Conservation (phyloP, 2,888 invertebrate genomes). For the Petrophora chlorosata region DNA sequence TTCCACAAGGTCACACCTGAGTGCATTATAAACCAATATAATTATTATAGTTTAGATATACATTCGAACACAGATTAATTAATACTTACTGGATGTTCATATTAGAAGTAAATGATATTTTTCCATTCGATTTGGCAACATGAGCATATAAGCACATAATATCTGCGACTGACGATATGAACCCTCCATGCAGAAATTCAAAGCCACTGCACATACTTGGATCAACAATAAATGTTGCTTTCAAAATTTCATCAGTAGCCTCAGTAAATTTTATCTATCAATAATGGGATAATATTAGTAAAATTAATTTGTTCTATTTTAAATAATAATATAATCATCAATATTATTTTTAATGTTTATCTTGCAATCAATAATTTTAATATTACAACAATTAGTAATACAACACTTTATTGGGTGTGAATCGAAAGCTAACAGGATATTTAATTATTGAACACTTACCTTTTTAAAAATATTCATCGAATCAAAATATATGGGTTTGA, state of each 20-base stretch:
- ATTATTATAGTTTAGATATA: too few relatives aligned
- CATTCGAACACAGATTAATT: neutral
- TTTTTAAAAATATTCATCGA: conserved; percentile 43
- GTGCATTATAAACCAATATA: too few relatives aligned
- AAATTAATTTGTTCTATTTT: too few relatives aligned
- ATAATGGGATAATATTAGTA: too few relatives aligned
- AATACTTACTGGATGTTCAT: conserved; percentile 46
- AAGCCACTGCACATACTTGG: conserved; percentile 47
- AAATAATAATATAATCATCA: neutral
- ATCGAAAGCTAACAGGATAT: too few relatives aligned
- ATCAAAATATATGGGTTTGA: conserved; percentile 43
- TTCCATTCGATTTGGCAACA: conserved; percentile 40
- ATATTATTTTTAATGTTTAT: neutral
- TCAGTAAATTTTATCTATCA: conserved; percentile 45
- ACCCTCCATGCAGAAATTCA: conserved; percentile 53
- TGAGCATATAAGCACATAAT: conserved; percentile 43
- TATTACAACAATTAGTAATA: too few relatives aligned
- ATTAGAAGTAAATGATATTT: conserved; percentile 45
- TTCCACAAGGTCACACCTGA: too few relatives aligned
- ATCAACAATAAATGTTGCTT: conserved; percentile 48
- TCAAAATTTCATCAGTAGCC: conserved; percentile 37
- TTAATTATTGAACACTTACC: conserved; percentile 42
- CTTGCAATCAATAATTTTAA: too few relatives aligned
- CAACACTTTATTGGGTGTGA: too few relatives aligned
- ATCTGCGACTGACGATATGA: conserved; percentile 45